Evolutionary conservation across 2,888 invertebrate species (phyloP).

Genomic region (Alviniconcha strummeri): DNA sequence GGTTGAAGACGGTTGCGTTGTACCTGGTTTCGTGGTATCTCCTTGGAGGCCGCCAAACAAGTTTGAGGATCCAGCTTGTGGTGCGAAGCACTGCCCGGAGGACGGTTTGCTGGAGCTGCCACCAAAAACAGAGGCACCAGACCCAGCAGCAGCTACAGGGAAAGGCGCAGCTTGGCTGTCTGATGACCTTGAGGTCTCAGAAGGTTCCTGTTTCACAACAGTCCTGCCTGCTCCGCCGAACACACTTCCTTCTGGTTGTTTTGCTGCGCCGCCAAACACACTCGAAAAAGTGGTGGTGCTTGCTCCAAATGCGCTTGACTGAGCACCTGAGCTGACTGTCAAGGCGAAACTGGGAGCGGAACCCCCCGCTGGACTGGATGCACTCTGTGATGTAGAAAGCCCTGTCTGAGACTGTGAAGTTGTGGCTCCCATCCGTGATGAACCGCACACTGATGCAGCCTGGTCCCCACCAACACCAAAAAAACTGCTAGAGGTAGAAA

Average conservation of each 20-base stretch:
- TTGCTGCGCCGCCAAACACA: not conserved
- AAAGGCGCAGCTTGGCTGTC: not conserved
- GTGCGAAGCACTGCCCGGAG: not conserved
- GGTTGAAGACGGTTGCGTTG: not conserved
- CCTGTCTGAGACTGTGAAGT: not conserved
- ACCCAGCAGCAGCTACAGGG: not conserved
- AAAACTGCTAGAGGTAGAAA: not conserved
- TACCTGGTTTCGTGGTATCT: not conserved
- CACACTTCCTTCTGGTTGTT: not conserved
- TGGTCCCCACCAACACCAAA: not conserved
- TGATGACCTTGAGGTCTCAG: not conserved
- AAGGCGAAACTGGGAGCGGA: not conserved
- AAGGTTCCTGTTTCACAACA: not conserved
- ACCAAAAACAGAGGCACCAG: conserved; percentile 2
- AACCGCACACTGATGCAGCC: conserved; percentile 18
- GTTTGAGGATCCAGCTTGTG: conserved; percentile 9
- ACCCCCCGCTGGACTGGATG: not conserved
- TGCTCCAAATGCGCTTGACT: not conserved
- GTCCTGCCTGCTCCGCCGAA: conserved; percentile 1
- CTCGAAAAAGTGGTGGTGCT: not conserved
- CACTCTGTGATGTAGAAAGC: not conserved
- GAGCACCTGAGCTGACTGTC: not conserved
- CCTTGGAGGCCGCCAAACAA: not conserved
- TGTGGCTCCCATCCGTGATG: not conserved
- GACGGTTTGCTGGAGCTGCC: not conserved